Conservation (phyloP, 2,113 vertebrate genomes). For the Ptyas mucosa region DNA sequence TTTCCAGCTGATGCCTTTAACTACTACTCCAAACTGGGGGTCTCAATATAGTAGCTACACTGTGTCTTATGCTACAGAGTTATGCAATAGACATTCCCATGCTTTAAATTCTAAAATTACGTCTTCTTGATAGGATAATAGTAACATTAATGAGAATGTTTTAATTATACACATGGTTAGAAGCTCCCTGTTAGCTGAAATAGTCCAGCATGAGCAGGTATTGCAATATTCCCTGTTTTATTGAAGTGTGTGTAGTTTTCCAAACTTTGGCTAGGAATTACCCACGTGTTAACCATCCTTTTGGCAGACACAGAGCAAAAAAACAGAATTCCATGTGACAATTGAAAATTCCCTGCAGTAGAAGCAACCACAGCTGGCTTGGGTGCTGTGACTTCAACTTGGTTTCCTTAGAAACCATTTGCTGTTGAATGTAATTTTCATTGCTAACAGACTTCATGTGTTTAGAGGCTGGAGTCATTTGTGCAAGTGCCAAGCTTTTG, state of each 20-base stretch:
- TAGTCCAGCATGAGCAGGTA: slow-evolving; percentile 30
- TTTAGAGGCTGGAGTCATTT: slow-evolving; percentile 50
- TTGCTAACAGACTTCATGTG: slow-evolving; percentile 56
- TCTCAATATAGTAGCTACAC: neutral
- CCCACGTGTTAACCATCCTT: slow-evolving; percentile 53
- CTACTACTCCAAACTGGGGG: neutral
- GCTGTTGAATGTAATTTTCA: slow-evolving; percentile 57
- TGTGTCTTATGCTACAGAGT: neutral
- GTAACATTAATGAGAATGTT: neutral
- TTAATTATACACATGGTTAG: slow-evolving; percentile 31
- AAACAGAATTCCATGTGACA: slow-evolving; percentile 60
- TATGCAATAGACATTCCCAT: neutral
- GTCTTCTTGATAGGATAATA: neutral
- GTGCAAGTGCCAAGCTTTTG: slow-evolving; percentile 61
- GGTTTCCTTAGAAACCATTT: slow-evolving; percentile 69
- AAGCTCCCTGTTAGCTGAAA: slow-evolving; percentile 26
- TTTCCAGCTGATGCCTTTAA: neutral
- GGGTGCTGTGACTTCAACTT: slow-evolving; percentile 29
- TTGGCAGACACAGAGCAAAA: slow-evolving; percentile 40
- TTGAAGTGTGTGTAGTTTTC: neutral
- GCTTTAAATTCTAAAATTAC: neutral
- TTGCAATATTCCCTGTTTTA: slow-evolving; percentile 37
- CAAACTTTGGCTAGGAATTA: slow-evolving; percentile 49
- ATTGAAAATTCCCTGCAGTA: slow-evolving; percentile 43
- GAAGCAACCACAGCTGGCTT: slow-evolving; percentile 35